phyloP scores from a whole-genome alignment of 2,888 invertebrate species.

The Alentia gelatinosa region DNA sequence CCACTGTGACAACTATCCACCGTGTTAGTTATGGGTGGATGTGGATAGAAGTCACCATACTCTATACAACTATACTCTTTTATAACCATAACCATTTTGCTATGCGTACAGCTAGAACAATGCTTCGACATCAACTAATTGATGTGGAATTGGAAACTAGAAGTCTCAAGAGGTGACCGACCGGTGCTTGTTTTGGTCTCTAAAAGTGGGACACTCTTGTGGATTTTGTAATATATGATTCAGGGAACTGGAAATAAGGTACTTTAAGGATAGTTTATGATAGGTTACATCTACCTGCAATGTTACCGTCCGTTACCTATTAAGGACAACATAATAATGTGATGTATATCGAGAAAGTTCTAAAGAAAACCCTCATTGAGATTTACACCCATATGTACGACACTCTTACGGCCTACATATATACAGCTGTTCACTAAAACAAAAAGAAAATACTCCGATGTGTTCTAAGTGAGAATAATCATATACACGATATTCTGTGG shows the following conservation, averaged over 20 bases:
- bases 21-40: no score
- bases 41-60: no score
- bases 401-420: neutral
- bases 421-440: neutral
- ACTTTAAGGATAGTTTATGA: neutral
- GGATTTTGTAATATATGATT: neutral
- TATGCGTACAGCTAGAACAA: no score
- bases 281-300: neutral
- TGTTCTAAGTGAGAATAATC: neutral
- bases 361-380: neutral
- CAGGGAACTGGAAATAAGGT: neutral
- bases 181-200: neutral
- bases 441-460: neutral
- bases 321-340: neutral
- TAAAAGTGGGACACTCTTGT: neutral
- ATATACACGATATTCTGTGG: neutral
- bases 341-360: neutral
- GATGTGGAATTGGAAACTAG: no score
- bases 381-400: neutral
- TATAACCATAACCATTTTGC: no score
- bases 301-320: conserved; percentile 11
- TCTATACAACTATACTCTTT: no score
- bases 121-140: no score
- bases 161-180: no score
- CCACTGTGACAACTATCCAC: no score